Evolutionary conservation across 2,113 vertebrate species (phyloP), one percentile per base, ranked within the genome.

Genomic region (Gopherus flavomarginatus): DNA sequence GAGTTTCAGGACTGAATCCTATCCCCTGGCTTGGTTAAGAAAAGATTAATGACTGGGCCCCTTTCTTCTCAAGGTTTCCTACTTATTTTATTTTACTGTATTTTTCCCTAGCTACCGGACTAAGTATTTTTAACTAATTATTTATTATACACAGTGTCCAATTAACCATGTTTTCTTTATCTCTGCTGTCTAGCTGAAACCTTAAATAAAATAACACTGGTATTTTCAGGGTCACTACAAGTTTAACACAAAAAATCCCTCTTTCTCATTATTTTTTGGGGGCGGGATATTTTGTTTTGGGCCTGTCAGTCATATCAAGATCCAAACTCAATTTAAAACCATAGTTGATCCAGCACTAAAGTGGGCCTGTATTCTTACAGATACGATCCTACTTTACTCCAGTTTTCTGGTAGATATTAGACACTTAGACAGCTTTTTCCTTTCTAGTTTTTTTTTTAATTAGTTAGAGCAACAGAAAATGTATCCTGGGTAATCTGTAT

Each of bases 331-430:
- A 65, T 65, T 65, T 65, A n/a, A 65, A 65, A 65, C 31, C 31
- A 17, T n/a, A 35, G 62, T 8, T 65, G 31, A n/a, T 35, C 62
- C 31, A 35, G 62, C 29, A 31, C 62, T 65, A 65, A 35, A n/a
- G 16, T 35, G 31, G 31, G 16, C 62, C 5, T 6, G 3, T 22
- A 59, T 24, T 27, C 80, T 79, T 90, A 24, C 90, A n/a, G 85
- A 42, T 35, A 81, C 38, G 6, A 24, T 69, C 26, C 83, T 31
- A 42, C 21, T 89, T 89, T 92, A 56, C 78, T 59, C 85, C 95
- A 86, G 50, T 17, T 89, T 95, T 84, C 42, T 90, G 35, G 24
- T 85, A 93, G 86, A 94, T 88, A 79, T 44, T 78, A 82, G 91
- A 53, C 29, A 44, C 38, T 26, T 90, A 62, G 4, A 84, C 52